Percentiles rank a stretch among this genome's conserved stretches.
Conservation (phyloP, 2,888 invertebrate genomes). For the Zaprionus bogoriensis region DNA sequence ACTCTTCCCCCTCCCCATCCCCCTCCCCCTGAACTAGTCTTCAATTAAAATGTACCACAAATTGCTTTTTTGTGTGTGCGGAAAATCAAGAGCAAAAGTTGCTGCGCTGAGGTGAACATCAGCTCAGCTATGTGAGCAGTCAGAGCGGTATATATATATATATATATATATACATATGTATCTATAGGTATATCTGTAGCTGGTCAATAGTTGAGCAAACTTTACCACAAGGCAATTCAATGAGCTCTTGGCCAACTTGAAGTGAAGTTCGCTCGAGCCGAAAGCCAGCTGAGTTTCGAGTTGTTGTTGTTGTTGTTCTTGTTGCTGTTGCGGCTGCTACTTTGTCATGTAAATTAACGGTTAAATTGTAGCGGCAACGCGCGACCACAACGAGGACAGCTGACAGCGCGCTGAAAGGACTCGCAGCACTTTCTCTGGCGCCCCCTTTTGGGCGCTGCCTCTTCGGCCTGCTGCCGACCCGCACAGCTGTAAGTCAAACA, state of each 20-base stretch:
- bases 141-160: too few relatives aligned
- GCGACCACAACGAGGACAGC: slow-evolving; percentile 35
- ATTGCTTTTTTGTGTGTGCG: slow-evolving; percentile 67
- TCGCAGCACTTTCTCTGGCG: too few relatives aligned
- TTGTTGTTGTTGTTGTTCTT: background rate
- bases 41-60: slow-evolving; percentile 69
- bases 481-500: slow-evolving; percentile 52
- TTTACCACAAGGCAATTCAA: background rate
- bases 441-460: slow-evolving; percentile 5
- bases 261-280: background rate
- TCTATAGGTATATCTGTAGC: too few relatives aligned
- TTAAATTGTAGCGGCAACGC: slow-evolving; percentile 54
- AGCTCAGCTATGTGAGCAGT: too few relatives aligned
- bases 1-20: background rate
- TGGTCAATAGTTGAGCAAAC: too few relatives aligned
- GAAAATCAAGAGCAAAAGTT: too few relatives aligned
- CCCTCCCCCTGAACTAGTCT: slow-evolving; percentile 25
- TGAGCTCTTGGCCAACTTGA: background rate
- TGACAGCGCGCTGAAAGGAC: slow-evolving; percentile 6
- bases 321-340: slow-evolving; percentile 38
- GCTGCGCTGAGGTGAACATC: too few relatives aligned
- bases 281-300: background rate
- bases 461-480: background rate
- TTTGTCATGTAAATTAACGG: slow-evolving; percentile 76
- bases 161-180: too few relatives aligned